Conservation (phyloP, 1,140 invertebrate genomes). For the Monomorium pharaonis region DNA sequence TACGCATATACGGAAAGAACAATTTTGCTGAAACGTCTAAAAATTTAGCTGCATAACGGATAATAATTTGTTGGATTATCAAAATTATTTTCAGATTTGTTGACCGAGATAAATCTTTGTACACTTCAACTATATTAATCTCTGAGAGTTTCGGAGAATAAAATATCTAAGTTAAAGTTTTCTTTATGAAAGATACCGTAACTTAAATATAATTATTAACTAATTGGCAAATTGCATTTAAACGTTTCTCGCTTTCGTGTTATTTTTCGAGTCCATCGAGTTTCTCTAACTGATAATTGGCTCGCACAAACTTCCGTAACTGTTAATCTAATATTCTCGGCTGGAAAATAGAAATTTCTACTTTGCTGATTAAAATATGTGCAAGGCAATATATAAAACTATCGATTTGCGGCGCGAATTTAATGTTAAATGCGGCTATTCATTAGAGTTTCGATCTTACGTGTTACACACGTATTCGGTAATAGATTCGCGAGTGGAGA, state of each 20-base stretch:
- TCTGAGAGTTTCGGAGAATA: too few species aligned
- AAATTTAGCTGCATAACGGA: too few species aligned
- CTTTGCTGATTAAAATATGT: constrained; percentile 8
- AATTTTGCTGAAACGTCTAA: too few species aligned
- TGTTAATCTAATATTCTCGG: neutral
- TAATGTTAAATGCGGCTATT: constrained; percentile 5
- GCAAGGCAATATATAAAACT: neutral
- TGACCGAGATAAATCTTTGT: too few species aligned
- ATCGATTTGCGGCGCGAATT: neutral
- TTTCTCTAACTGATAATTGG: neutral
- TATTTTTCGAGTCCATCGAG: neutral
- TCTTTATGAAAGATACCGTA: neutral
- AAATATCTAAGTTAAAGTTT: neutral
- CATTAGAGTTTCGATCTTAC: neutral
- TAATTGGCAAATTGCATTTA: neutral
- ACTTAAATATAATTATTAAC: neutral
- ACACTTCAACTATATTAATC: too few species aligned
- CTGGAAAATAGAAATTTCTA: constrained; percentile 13
- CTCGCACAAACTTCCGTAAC: neutral
- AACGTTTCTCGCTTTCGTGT: neutral
- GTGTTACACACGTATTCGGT: neutral
- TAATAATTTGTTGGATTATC: too few species aligned
- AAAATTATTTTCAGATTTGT: too few species aligned
- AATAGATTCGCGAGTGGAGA: constrained; percentile 9
- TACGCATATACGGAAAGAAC: too few species aligned